Evolutionary conservation across 2,113 vertebrate species (phyloP), one percentile per base, ranked within the genome.

Genomic region (Syngnathoides biaculeatus): DNA sequence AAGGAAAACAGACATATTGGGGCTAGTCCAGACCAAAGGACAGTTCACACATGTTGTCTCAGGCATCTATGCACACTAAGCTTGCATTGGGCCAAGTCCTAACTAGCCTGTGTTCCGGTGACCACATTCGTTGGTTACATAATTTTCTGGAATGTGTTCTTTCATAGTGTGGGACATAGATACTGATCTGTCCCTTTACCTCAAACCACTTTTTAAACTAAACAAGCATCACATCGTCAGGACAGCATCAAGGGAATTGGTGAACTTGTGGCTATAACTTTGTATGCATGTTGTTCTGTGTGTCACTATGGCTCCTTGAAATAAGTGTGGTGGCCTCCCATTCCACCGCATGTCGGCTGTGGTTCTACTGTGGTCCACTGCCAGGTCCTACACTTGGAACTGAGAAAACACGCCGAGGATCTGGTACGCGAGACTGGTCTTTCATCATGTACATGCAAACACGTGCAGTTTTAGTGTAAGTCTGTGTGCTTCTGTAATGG

Each of bases 101-200:
- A 66, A 71, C 71, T 22, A 43, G 39, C 73, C 75, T 75, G 73
- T 63, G 67, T 81, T 72, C 65, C 73, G 84, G 82, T 86, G 82
- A 88, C 85, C 87, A 89, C 87, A 90, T 88, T 88, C 82, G 84
- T 87, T 88, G 84, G 79, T 82, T 91, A 88, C 79, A 84, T 84
- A 88, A 89, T 89, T 87, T 81, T 86, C 72, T 87, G 85, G 85
- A 48, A 30, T 65, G 45, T 38, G 53, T 53, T 35, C 6, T 35
- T 38, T 38, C 86, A 87, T 77, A 82, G 81, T 85, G 85, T 88
- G 86, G 85, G 79, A 87, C 89, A 82, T 77, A 64, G 72, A 63
- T 87, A 71, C 74, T 80, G 79, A 84, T 80, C 81, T 82, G 84
- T 85, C 84, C 79, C 64, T 83, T 78, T 67, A 71, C 81, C 82